Percentiles rank a stretch among this genome's conserved stretches.
phyloP scores from a whole-genome alignment of 2,888 invertebrate genomes.

The Anthrax anthrax region DNA sequence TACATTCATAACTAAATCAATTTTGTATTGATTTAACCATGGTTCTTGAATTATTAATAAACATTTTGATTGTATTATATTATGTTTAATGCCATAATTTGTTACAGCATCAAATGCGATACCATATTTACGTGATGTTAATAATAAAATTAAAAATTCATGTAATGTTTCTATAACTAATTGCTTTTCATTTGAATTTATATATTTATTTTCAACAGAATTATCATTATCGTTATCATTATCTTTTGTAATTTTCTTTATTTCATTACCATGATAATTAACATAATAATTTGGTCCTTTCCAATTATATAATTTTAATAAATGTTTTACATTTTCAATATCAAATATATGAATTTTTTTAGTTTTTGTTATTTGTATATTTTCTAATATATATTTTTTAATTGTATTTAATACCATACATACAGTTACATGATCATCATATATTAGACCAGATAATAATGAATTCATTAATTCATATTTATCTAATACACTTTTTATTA shows the following conservation, averaged over 20 bases:
- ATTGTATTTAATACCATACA: conserved; percentile 51
- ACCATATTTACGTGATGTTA: conserved; percentile 63
- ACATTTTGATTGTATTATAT: conserved; percentile 33
- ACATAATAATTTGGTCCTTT: conserved; percentile 45
- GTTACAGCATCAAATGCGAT: conserved; percentile 59
- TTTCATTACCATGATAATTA: too few species aligned
- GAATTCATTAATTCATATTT: conserved; percentile 48
- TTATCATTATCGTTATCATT: conserved; percentile 22
- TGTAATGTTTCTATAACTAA: conserved; percentile 45
- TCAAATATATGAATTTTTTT: conserved; percentile 57
- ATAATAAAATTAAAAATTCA: conserved; percentile 54
- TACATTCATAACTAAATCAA: conserved; percentile 47
- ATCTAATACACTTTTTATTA: conserved; percentile 54
- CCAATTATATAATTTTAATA: conserved; percentile 61
- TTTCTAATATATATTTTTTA: conserved; percentile 52
- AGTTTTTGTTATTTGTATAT: conserved; percentile 51
- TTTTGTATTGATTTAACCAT: conserved; percentile 51
- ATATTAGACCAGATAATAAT: conserved; percentile 47
- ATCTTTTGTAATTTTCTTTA: conserved; percentile 10
- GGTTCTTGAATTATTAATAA: conserved; percentile 50
- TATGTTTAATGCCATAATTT: conserved; percentile 25
- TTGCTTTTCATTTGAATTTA: conserved; percentile 34
- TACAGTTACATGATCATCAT: conserved; percentile 51
- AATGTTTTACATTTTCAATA: conserved; percentile 47
- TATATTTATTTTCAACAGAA: conserved; percentile 7